Percentiles rank a stretch among this genome's conserved stretches.
Evolutionary conservation across 2,113 vertebrate species (phyloP).

Genomic region (Hippoglossus stenolepis): DNA sequence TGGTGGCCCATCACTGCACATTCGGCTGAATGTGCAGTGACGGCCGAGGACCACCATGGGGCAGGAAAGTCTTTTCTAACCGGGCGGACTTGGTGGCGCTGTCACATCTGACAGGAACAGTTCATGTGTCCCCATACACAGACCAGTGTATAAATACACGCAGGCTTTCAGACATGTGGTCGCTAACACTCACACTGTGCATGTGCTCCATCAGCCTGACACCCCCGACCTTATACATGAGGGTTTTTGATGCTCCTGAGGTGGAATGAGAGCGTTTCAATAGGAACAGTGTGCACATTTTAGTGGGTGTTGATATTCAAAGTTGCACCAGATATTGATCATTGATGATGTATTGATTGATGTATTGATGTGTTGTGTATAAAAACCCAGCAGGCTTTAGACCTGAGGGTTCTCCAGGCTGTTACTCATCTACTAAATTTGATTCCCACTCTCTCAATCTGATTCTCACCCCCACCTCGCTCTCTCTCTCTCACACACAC

Average conservation of each 20-base stretch:
- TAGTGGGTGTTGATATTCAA: constrained; percentile 3
- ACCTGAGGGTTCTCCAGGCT: constrained; percentile 36
- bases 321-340: constrained; percentile 37
- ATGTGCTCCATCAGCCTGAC: constrained; percentile 25
- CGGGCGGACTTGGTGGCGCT: constrained; percentile 7
- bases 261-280: neutral
- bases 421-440: constrained; percentile 45
- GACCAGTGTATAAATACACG: constrained; percentile 8
- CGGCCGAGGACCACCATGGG: constrained; percentile 66
- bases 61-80: constrained; percentile 68
- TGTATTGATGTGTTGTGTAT: constrained; percentile 2
- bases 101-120: constrained; percentile 35
- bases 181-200: neutral
- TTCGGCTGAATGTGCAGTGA: constrained; percentile 56
- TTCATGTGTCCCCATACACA: constrained; percentile 7
- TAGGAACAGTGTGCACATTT: neutral
- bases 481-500: constrained; percentile 1
- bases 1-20: constrained; percentile 60
- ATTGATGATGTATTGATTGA: constrained; percentile 16
- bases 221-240: neutral
- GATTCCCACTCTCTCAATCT: constrained; percentile 31
- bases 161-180: constrained; percentile 11
- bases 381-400: constrained; percentile 27
- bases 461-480: constrained; percentile 36
- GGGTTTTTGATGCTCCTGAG: neutral